Conservation (phyloP, 2,888 invertebrate genomes). For the Mythimna albipuncta region DNA sequence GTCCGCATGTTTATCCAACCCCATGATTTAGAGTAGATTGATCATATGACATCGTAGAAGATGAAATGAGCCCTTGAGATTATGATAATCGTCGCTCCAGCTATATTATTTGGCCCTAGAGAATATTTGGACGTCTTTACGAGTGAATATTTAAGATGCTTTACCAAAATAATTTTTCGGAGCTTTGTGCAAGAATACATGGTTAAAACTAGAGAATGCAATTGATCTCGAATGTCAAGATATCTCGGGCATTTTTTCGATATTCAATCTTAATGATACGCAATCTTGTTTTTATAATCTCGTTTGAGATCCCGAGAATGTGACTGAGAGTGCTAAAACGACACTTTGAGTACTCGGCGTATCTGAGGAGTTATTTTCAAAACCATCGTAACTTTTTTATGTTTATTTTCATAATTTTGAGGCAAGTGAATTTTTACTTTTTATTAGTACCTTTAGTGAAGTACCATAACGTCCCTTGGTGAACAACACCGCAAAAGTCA, state of each 20-base stretch:
- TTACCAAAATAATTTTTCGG: neutral
- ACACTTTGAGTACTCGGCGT: neutral
- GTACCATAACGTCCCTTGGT: no score
- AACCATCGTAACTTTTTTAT: neutral
- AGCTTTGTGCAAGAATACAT: neutral
- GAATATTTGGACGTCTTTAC: conserved; percentile 13
- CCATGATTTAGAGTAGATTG: conserved; percentile 16
- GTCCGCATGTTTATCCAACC: conserved; percentile 14
- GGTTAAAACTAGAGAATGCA: neutral
- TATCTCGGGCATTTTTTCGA: neutral
- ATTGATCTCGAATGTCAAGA: neutral
- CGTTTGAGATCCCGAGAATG: neutral
- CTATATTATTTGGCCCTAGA: neutral
- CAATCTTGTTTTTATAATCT: neutral
- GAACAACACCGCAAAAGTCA: no score
- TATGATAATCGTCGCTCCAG: conserved; percentile 24
- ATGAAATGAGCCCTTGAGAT: conserved; percentile 28
- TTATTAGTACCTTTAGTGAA: no score
- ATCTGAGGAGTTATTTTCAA: neutral
- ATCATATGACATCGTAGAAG: conserved; percentile 12
- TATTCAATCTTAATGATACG: neutral
- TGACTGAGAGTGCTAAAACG: neutral
- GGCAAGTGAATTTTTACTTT: no score
- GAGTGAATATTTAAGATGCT: neutral
- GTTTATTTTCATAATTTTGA: no score